Base-by-base conservation (phyloP, 2,113 vertebrate species). In the Sebastes schlegelii region DNA sequence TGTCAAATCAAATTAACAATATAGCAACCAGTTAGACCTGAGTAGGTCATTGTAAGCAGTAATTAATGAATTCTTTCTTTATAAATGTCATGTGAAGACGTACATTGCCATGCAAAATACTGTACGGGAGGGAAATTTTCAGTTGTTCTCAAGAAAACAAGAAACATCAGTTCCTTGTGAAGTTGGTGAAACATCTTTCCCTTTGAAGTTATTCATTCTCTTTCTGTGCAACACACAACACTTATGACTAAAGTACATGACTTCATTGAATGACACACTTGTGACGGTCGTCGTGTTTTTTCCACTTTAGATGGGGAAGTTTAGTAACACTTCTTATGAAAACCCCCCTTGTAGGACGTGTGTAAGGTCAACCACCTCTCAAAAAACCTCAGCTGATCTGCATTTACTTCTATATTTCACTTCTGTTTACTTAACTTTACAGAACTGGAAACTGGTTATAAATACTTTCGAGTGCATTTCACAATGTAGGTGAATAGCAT, bases 331-430 rank as follows among this genome's bases (percentile, higher is more conserved):
- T 51, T 51, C 14, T 2, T 6, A 6, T 34, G 48, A 68, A 51
- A 34, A 6, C 23, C 14, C 45, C 34, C 9, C 5, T 64, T 34
- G 6, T 21, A 23, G 11, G 63, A 46, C 11, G 11, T 13, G 1
- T 48, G 8, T 63, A 21, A 21, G 5, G 70, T 73, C 70, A 73
- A 61, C 57, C 48, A 61, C 71, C 51, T 55, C 26, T 70, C 2
- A 12, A 1, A 8, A 45, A 40, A 51, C 23, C 7, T 34, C 21
- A 26, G n/a, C 5, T 43, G 1, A 9, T 6, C 10, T n/a, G 3
- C 8, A 46, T 17, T 19, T 34, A 46, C 23, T 67, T 58, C 40
- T 16, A 43, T 49, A 13, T 67, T 57, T 77, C 55, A 69, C 55
- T 78, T 78, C 65, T 26, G 49, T 11, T 45, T 12, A 16, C 13